Evolutionary conservation across 53 echinoderm and acorn worm genomes (phyloP).

Genomic region (Holothuria scabra): DNA sequence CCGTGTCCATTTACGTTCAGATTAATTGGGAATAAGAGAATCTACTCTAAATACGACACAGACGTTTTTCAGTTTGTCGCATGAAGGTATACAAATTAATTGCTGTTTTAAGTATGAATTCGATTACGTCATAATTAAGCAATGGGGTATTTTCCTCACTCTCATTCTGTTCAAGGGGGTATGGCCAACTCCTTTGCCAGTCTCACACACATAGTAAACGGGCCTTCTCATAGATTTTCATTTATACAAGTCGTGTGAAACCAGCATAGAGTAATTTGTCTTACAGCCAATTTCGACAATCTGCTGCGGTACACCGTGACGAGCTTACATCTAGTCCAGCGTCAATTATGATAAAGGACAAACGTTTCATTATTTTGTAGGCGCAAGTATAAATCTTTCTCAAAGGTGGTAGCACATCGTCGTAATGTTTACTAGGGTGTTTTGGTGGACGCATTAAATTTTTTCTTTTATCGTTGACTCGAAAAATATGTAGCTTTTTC

Average conservation of each 20-base stretch:
- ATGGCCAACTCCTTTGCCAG: neutral
- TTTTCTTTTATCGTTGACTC: neutral
- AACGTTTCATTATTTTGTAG: neutral
- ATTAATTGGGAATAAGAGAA: neutral
- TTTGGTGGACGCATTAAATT: no score
- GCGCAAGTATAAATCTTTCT: neutral
- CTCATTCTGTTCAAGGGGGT: neutral
- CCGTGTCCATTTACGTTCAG: neutral
- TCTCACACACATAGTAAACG: neutral
- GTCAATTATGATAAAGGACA: neutral
- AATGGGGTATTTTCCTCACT: neutral
- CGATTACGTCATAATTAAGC: neutral
- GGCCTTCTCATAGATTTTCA: neutral
- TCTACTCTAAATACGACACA: neutral
- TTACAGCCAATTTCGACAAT: neutral
- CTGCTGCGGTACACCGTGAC: neutral
- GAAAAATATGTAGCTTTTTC: neutral
- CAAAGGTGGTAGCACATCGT: neutral
- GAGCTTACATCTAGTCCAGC: neutral
- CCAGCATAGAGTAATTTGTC: neutral
- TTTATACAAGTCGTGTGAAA: neutral
- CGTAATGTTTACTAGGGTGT: neutral
- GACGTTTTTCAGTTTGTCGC: neutral
- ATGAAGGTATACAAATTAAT: conserved; percentile 6
- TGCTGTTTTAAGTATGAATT: neutral